Evolutionary conservation across 2,113 vertebrate genomes (phyloP).

Genomic region (Ictalurus punctatus): DNA sequence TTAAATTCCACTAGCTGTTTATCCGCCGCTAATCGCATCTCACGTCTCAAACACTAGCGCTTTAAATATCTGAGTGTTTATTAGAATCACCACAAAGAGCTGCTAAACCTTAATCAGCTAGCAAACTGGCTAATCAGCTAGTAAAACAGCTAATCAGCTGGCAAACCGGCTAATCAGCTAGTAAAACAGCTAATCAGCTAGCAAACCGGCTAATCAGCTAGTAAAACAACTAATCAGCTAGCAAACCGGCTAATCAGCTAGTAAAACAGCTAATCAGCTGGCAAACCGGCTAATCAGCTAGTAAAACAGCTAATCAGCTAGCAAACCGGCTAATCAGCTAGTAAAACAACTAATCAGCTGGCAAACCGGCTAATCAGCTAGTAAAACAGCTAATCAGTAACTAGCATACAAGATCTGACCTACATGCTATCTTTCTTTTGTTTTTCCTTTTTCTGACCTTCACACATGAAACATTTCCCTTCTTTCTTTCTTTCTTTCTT

Average conservation of each 20-base stretch:
- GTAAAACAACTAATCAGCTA: too few relatives aligned
- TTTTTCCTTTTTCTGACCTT: neutral
- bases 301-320: too few relatives aligned
- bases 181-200: too few relatives aligned
- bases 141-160: too few relatives aligned
- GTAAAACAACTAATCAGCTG: too few relatives aligned
- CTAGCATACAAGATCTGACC: neutral
- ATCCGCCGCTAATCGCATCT: neutral
- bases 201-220: neutral
- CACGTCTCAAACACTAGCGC: neutral
- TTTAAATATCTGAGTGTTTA: neutral
- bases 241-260: neutral
- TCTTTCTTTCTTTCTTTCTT: neutral
- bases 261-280: too few relatives aligned
- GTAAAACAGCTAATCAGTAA: neutral
- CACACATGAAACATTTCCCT: neutral
- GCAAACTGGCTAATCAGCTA: neutral
- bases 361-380: neutral
- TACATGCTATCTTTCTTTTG: neutral
- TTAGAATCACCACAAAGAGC: neutral
- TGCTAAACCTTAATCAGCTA: neutral
- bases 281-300: neutral
- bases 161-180: neutral
- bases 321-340: neutral
- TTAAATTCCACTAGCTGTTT: neutral